Evolutionary conservation across 2,888 invertebrate species (phyloP), one percentile per base, ranked within the genome.

Genomic region (Scaptomyza tumidula): DNA sequence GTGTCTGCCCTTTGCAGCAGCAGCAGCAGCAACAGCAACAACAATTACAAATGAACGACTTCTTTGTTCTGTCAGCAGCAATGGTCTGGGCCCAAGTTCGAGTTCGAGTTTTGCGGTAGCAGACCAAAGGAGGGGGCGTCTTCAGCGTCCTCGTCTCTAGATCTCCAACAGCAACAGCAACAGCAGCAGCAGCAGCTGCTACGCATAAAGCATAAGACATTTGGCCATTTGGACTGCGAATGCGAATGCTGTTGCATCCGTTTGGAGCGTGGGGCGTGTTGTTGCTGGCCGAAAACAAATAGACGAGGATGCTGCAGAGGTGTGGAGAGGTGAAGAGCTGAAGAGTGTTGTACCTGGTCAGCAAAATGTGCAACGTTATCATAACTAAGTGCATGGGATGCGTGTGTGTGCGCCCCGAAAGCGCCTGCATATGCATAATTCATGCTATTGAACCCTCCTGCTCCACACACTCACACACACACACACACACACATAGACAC

Each of bases 41-140:
- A 90, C 89, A 90, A 90, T 89, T 89, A 89, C 90, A 89, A 89
- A 89, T 90, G 90, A 90, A 89, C 89, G 90, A 89, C 89, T 90
- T 86, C 89, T 90, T 90, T 90, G 90, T 90, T 88, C 89, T 89
- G 89, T 90, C 89, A 89, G 90, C 89, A 89, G 90, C 90, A 78
- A 75, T 70, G 71, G 72, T 61, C 35, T 66, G 63, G 81, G 52
- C 64, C 52, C 54, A 61, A 57, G 60, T 58, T 65, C 62, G 60
- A 64, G 81, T 46, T 63, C 48, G 48, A 71, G 71, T 50, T 39
- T 77, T 77, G 88, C 86, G 86, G 80, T 80, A 87, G 80, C 86
- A 81, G 53, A 41, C 82, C 74, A 88, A 85, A 88, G 75, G 83
- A 85, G 86, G 77, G 78, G 86, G 84, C 75, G 74, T 68, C 56